phyloP scores from a whole-genome alignment of 2,888 invertebrate species.

The Drosophila affinis region DNA sequence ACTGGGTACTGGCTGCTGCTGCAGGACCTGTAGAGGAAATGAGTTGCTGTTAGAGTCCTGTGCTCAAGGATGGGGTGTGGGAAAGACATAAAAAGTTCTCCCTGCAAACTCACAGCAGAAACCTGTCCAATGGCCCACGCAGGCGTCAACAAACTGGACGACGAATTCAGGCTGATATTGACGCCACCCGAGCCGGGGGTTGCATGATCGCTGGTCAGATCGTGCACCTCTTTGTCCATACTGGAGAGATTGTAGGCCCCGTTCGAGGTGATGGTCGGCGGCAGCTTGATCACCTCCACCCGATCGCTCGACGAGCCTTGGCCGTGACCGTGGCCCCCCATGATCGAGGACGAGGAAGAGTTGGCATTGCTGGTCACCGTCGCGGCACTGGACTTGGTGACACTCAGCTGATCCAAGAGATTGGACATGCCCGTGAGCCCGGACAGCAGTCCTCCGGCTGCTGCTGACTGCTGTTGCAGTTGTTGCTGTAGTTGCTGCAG shows the following conservation, averaged over 20 bases:
- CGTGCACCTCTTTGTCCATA: constrained; percentile 82
- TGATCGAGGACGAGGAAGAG: constrained; percentile 38
- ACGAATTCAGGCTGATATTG: constrained; percentile 82
- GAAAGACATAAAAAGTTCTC: too few relatives aligned
- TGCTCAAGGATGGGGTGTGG: too few relatives aligned
- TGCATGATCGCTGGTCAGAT: constrained; percentile 77
- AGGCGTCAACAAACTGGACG: constrained; percentile 9
- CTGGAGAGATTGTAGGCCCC: constrained; percentile 85
- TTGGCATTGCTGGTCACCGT: constrained; percentile 27
- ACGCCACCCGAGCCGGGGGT: constrained; percentile 74
- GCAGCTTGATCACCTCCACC: constrained; percentile 92
- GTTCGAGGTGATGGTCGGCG: constrained; percentile 87
- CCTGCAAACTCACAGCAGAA: too few relatives aligned
- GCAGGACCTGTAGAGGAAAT: too few relatives aligned
- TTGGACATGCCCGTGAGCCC: too few relatives aligned
- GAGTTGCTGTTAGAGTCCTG: too few relatives aligned
- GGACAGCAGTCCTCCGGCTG: too few relatives aligned
- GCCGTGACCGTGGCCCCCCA: constrained; percentile 37
- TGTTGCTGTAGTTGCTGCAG: too few relatives aligned
- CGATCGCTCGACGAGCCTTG: constrained; percentile 85
- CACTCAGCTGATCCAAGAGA: too few relatives aligned
- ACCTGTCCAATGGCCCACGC: too few relatives aligned
- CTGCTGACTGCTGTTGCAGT: too few relatives aligned
- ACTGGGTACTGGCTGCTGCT: too few relatives aligned
- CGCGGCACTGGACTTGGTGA: constrained; percentile 40